phyloP scores from a whole-genome alignment of 2,113 vertebrate species.

The Trogon melanurus region DNA sequence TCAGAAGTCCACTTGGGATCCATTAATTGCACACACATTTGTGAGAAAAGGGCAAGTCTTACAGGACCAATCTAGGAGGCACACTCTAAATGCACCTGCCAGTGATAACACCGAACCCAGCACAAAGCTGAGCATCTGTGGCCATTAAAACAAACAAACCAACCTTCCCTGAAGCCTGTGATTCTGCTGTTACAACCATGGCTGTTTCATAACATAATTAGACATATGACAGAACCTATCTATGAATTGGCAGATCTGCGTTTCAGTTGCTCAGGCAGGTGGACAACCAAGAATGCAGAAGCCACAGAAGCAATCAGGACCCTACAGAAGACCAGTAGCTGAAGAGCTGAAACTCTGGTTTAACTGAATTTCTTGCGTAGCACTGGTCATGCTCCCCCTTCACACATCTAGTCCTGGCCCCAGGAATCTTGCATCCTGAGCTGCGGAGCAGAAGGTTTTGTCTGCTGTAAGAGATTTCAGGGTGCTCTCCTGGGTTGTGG shows the following conservation, averaged over 20 bases:
- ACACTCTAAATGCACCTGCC: neutral
- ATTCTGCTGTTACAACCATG: neutral
- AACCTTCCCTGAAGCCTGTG: neutral
- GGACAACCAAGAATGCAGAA: neutral
- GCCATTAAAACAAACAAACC: neutral
- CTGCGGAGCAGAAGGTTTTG: neutral
- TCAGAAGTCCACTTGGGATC: neutral
- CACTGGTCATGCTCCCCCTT: neutral
- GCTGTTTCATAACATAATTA: neutral
- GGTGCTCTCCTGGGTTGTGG: neutral
- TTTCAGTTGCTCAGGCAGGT: neutral
- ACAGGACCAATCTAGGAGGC: neutral
- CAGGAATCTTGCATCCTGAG: neutral
- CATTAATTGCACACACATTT: neutral
- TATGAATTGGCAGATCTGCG: neutral
- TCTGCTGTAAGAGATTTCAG: neutral
- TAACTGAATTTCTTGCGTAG: neutral
- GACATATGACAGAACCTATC: neutral
- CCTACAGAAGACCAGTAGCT: neutral
- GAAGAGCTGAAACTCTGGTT: neutral
- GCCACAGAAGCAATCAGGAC: neutral
- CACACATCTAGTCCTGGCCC: rapidly evolving
- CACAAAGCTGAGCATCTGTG: neutral
- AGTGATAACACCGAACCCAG: neutral
- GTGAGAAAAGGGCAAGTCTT: neutral